Conservation (phyloP, 1,140 invertebrate genomes). For the Prorops nasuta region DNA sequence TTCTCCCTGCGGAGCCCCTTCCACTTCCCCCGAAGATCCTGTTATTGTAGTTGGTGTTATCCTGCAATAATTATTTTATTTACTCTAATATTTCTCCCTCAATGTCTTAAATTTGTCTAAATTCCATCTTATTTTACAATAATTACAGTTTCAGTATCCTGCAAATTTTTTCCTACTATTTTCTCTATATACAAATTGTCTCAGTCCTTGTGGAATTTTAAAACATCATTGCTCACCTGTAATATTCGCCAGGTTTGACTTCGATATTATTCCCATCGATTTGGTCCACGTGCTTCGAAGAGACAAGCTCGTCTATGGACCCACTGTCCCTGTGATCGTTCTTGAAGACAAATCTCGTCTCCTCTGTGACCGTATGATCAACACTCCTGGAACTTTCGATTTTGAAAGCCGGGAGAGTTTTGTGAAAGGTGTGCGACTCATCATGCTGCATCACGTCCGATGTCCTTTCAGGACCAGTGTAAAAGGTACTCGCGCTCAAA, state of each 20-base stretch:
- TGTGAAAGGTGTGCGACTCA: slow-evolving; percentile 30
- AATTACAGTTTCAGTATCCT: no score
- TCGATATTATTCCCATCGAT: slow-evolving; percentile 53
- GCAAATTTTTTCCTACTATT: background rate
- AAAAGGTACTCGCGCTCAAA: slow-evolving; percentile 42
- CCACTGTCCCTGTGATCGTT: slow-evolving; percentile 13
- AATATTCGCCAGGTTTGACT: slow-evolving; percentile 46
- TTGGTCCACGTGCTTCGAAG: slow-evolving; percentile 46
- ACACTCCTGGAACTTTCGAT: slow-evolving; percentile 45
- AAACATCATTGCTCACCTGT: slow-evolving; percentile 29
- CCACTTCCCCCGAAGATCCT: slow-evolving; percentile 66
- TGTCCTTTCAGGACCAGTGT: slow-evolving; percentile 36
- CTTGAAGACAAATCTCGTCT: slow-evolving; percentile 10
- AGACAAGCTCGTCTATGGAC: slow-evolving; percentile 26
- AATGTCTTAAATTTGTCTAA: no score
- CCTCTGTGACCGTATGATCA: slow-evolving; percentile 13
- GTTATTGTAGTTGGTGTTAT: slow-evolving; percentile 38
- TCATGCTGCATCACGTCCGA: slow-evolving; percentile 15
- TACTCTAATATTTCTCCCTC: background rate
- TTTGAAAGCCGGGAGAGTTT: slow-evolving; percentile 30
- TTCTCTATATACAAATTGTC: no score
- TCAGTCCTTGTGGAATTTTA: no score
- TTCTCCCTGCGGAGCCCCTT: slow-evolving; percentile 67
- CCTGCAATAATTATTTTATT: no score
- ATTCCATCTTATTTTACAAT: no score